Evolutionary conservation across 2,797 vertebrate genomes (phyloP).

Genomic region (Dendrocincla fuliginosa): DNA sequence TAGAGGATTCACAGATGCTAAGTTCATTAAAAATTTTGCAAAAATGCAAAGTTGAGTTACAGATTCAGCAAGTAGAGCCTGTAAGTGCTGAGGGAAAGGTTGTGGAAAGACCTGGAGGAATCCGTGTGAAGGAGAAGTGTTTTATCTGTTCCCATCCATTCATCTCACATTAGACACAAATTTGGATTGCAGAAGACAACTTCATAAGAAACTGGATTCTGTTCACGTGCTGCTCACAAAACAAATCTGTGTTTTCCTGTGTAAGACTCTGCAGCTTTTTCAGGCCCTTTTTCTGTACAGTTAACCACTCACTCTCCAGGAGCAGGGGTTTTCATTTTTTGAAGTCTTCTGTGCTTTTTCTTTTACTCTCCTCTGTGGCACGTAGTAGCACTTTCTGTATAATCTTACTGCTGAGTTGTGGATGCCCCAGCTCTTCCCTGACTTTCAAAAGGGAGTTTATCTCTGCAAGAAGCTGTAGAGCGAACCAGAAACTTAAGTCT

Average conservation of each 20-base stretch:
- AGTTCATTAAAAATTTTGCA: background rate
- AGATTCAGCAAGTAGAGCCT: background rate
- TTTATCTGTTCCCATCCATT: background rate
- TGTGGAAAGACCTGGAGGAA: background rate
- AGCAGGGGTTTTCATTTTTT: background rate
- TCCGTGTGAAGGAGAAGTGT: background rate
- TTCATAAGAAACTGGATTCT: background rate
- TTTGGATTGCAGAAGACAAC: background rate
- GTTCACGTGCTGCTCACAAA: background rate
- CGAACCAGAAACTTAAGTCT: background rate
- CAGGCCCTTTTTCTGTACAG: background rate
- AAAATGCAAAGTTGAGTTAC: background rate
- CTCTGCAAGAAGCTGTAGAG: background rate
- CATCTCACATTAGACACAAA: background rate
- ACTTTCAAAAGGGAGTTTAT: background rate
- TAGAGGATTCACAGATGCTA: background rate
- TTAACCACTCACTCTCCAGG: background rate
- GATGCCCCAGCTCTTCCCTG: background rate
- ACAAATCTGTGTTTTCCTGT: background rate
- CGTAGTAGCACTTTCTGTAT: background rate
- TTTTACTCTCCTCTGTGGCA: background rate
- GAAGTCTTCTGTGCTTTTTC: background rate
- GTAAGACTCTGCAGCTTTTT: background rate
- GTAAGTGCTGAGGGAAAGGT: background rate
- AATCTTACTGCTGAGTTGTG: background rate